Evolutionary conservation across 1,140 invertebrate genomes (phyloP).

Genomic region (Achroia grisella): DNA sequence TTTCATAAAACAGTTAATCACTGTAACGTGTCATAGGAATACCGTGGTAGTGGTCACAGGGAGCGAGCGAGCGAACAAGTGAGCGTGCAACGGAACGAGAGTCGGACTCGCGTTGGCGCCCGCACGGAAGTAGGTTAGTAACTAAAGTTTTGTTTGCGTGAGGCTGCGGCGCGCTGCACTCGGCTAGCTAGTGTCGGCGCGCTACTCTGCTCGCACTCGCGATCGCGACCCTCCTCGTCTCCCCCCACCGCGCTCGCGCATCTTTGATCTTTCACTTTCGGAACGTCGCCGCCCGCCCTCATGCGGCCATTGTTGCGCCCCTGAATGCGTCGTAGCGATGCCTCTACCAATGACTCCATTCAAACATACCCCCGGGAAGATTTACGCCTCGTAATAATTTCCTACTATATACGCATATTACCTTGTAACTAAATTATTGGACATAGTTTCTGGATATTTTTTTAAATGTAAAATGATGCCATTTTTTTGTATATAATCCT

Average conservation of each 20-base stretch:
- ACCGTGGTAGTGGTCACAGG: slow-evolving; percentile 21
- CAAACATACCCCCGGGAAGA: slow-evolving; percentile 5
- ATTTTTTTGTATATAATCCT: too few species aligned
- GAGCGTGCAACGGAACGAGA: slow-evolving; percentile 25
- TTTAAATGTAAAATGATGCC: too few species aligned
- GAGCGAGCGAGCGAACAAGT: slow-evolving; percentile 27
- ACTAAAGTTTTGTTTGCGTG: slow-evolving; percentile 73
- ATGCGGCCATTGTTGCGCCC: slow-evolving; percentile 32
- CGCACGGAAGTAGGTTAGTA: slow-evolving; percentile 72
- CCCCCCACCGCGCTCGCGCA: slow-evolving; percentile 28
- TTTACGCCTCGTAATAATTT: background rate
- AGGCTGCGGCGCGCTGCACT: slow-evolving; percentile 68
- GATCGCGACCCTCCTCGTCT: slow-evolving; percentile 10
- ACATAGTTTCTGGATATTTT: too few species aligned
- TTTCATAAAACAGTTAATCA: slow-evolving; percentile 59
- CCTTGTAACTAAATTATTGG: too few species aligned
- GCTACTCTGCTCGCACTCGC: slow-evolving; percentile 33
- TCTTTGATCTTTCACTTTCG: slow-evolving; percentile 45
- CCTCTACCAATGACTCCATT: slow-evolving; percentile 23
- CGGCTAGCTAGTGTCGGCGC: slow-evolving; percentile 36
- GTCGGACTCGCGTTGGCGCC: slow-evolving; percentile 60
- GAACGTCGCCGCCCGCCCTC: slow-evolving; percentile 35
- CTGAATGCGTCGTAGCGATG: slow-evolving; percentile 17
- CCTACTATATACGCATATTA: too few species aligned
- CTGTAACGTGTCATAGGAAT: slow-evolving; percentile 49